A percentile compares a stretch with the other conserved stretches of the same genome.
Conservation (phyloP, 2,113 vertebrate species). For the Misgurnus mizolepis region DNA sequence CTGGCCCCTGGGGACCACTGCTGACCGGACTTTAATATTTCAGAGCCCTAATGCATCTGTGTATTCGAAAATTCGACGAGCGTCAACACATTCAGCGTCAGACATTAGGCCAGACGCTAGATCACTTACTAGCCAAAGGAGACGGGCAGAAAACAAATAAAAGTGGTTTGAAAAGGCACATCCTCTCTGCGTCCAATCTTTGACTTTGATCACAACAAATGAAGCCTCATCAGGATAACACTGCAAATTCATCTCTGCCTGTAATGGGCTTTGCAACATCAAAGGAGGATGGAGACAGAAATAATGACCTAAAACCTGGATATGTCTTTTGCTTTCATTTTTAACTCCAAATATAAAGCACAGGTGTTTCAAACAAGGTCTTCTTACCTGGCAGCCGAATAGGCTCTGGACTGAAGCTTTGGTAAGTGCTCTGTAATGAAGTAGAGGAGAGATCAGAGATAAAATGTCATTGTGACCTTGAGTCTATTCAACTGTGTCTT, state of each 20-base stretch:
- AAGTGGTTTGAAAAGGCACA: constrained; percentile 27
- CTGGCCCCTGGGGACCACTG: constrained; percentile 70
- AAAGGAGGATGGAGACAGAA: constrained; percentile 23
- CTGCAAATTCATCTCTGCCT: constrained; percentile 1
- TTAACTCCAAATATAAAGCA: constrained; percentile 23
- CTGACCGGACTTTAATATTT: constrained; percentile 77
- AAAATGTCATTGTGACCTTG: constrained; percentile 1
- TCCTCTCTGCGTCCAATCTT: background rate
- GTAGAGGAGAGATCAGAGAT: constrained; percentile 51
- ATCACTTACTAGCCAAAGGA: constrained; percentile 29
- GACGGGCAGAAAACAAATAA: constrained; percentile 42
- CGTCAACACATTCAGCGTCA: constrained; percentile 55
- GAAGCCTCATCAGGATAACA: background rate
- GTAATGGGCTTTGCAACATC: constrained; percentile 15
- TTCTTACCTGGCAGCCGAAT: constrained; percentile 91
- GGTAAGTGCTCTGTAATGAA: constrained; percentile 88
- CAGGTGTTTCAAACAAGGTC: constrained; percentile 36
- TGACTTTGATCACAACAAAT: constrained; percentile 47
- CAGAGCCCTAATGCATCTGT: constrained; percentile 71
- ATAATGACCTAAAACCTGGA: constrained; percentile 38
- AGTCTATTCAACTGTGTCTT: constrained; percentile 7
- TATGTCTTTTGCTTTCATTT: constrained; percentile 8
- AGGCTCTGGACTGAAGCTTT: constrained; percentile 89
- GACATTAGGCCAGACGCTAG: constrained; percentile 33
- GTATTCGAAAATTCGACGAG: constrained; percentile 46